These are phyloP conservation scores for Vimba vimba DNA, from an alignment of 2,113 vertebrate genomes.

Conservation along the genomic window DNA sequence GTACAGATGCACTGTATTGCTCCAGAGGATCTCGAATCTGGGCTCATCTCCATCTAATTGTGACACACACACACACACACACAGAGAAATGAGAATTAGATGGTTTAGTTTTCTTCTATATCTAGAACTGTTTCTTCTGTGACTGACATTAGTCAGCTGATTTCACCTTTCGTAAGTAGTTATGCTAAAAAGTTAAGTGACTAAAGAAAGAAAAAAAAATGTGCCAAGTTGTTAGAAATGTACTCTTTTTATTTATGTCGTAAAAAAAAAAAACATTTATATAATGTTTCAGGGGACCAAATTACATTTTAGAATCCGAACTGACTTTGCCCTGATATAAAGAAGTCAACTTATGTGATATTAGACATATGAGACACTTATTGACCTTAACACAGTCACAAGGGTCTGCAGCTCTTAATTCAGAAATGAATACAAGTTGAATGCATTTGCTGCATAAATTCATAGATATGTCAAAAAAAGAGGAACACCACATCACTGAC, in stretches of 20 bases:
- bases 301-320: no score
- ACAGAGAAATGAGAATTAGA: background rate
- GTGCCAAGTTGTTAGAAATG: no score
- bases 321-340: no score
- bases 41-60: background rate
- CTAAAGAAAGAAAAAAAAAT: no score
- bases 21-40: conserved; percentile 41
- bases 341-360: no score
- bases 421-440: no score
- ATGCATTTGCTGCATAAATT: background rate
- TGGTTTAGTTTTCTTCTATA: background rate
- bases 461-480: background rate
- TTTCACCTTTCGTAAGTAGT: background rate
- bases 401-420: no score
- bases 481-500: background rate
- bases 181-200: background rate
- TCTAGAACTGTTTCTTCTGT: background rate
- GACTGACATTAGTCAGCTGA: background rate
- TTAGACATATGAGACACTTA: no score
- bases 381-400: no score
- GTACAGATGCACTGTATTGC: conserved; percentile 35
- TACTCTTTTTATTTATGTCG: no score
- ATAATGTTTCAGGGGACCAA: no score
- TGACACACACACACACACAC: background rate
- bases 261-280: no score